Percentiles rank a stretch among this genome's conserved stretches.
Evolutionary conservation across 2,888 invertebrate species (phyloP).

Genomic region (Epirrhoe tristata): DNA sequence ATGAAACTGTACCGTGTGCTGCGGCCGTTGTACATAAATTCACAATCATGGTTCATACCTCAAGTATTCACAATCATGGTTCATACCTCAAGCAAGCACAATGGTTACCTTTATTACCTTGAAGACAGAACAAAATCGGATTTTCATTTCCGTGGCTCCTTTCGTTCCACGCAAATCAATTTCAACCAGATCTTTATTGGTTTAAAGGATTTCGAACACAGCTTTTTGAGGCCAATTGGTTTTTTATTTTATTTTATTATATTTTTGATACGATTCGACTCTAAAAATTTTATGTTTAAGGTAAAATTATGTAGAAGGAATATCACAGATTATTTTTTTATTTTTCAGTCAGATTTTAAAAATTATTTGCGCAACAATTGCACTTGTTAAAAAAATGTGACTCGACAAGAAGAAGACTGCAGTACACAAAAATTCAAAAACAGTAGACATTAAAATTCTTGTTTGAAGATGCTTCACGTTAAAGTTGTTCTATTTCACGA

Average conservation of each 20-base stretch:
- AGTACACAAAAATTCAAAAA: no score
- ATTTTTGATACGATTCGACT: neutral
- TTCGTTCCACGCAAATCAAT: conserved; percentile 31
- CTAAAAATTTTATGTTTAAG: neutral
- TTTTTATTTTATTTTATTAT: conserved; percentile 10
- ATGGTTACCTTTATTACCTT: conserved; percentile 13
- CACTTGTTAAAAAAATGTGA: no score
- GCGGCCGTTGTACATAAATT: no score
- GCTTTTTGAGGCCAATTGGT: conserved; percentile 9
- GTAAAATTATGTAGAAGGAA: neutral
- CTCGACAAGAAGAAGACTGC: no score
- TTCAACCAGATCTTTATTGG: conserved; percentile 23
- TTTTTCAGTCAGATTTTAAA: no score
- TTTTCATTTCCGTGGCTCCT: conserved; percentile 33
- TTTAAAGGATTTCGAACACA: conserved; percentile 22
- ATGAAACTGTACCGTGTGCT: no score
- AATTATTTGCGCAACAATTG: no score
- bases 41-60: neutral
- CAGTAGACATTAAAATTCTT: no score
- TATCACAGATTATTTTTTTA: no score
- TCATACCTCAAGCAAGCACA: conserved; percentile 6
- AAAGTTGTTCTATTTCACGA: no score
- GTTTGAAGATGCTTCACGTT: no score
- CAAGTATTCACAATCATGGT: neutral
- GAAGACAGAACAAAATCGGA: conserved; percentile 28